These are phyloP conservation scores for Papilio machaon DNA, from an alignment of 1,140 invertebrate genomes.

Conservation along the genomic window DNA sequence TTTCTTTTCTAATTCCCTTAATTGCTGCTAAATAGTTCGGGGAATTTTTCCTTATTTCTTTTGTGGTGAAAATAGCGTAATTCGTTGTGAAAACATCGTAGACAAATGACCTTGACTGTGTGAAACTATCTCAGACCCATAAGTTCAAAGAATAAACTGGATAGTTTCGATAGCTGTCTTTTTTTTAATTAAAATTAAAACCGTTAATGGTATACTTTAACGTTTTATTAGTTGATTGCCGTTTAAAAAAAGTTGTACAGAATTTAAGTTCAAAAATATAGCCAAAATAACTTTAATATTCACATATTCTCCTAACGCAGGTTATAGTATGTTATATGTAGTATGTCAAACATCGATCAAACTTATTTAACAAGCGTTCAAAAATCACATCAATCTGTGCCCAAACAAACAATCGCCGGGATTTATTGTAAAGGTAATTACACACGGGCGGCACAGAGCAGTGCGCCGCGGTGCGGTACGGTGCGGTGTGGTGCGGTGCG, in stretches of 20 bases:
- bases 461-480: background rate
- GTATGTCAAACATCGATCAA: slow-evolving; percentile 30
- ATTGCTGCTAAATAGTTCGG: background rate
- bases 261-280: background rate
- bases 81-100: no score
- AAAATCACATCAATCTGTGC: slow-evolving; percentile 38
- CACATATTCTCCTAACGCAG: background rate
- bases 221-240: no score
- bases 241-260: no score
- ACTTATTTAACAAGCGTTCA: slow-evolving; percentile 29
- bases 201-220: no score
- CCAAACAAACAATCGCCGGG: slow-evolving; percentile 23
- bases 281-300: background rate
- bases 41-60: background rate
- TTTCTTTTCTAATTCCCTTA: slow-evolving; percentile 13
- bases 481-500: background rate
- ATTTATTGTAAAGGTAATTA: slow-evolving; percentile 38
- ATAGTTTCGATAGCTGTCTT: no score
- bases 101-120: no score
- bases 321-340: slow-evolving; percentile 15
- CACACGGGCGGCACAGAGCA: slow-evolving; percentile 6
- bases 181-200: no score
- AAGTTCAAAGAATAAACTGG: no score
- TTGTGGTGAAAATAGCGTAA: no score
- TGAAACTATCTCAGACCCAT: no score